phyloP scores from a whole-genome alignment of 2,888 invertebrate species.

The Eilema griseolum region DNA sequence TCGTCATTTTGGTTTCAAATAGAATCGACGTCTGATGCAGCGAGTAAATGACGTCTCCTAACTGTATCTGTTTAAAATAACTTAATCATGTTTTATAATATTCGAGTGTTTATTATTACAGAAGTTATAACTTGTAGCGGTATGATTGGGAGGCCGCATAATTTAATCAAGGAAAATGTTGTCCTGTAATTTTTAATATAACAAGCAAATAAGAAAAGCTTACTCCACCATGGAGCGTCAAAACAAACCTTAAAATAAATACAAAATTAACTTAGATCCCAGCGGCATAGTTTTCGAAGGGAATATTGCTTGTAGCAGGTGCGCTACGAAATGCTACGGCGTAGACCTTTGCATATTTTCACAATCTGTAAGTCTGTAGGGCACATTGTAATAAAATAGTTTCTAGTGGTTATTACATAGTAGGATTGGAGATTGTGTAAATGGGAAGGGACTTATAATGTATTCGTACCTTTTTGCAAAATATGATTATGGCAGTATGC shows the following conservation, averaged over 20 bases:
- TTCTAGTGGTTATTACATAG: conserved; percentile 12
- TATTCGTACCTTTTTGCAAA: neutral
- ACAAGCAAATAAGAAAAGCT: neutral
- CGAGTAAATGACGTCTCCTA: neutral
- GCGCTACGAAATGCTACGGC: conserved; percentile 47
- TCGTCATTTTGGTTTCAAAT: neutral
- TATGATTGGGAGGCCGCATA: no score
- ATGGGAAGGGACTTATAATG: neutral
- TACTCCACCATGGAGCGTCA: neutral
- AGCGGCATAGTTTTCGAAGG: conserved; percentile 42
- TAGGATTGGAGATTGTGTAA: neutral
- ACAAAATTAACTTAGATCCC: conserved; percentile 37
- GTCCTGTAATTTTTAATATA: neutral
- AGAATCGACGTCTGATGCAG: neutral
- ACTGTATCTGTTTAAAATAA: no score
- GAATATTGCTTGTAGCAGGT: conserved; percentile 48
- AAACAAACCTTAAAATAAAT: conserved; percentile 33
- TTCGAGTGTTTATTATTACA: neutral
- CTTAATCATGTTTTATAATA: neutral
- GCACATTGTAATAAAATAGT: conserved; percentile 22
- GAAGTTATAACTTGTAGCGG: no score
- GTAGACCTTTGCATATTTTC: conserved; percentile 50
- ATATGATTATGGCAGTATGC: neutral
- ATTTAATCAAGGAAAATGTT: neutral
- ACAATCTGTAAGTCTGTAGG: conserved; percentile 27